These are phyloP conservation scores for Drosophila triauraria DNA, from an alignment of 1,140 invertebrate genomes.

Conservation along the genomic window DNA sequence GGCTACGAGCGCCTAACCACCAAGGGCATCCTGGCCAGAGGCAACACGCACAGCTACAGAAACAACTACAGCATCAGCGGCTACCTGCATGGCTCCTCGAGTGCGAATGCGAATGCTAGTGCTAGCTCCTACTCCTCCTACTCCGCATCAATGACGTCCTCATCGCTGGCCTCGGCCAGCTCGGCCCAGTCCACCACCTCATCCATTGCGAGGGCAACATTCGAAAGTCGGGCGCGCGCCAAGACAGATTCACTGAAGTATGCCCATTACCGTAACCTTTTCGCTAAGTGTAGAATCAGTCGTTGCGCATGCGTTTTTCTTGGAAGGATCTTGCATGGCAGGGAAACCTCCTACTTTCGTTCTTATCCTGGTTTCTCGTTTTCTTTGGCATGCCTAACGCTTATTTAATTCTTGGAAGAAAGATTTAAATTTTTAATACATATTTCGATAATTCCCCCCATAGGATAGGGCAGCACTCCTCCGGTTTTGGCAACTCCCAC, in stretches of 20 bases:
- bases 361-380: conserved; percentile 14
- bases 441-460: background rate
- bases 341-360: conserved; percentile 2
- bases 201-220: conserved; percentile 64
- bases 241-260: conserved; percentile 84
- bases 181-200: conserved; percentile 59
- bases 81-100: conserved; percentile 69
- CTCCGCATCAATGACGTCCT: conserved; percentile 71
- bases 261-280: conserved; percentile 53
- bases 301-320: conserved; percentile 26
- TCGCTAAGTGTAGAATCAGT: conserved; percentile 30
- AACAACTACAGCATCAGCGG: conserved; percentile 66
- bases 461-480: conserved; percentile 60
- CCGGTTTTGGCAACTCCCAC: conserved; percentile 81
- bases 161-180: conserved; percentile 59
- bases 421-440: background rate
- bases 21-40: conserved; percentile 68
- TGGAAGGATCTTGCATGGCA: conserved; percentile 12
- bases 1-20: conserved; percentile 68
- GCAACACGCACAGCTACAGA: conserved; percentile 30
- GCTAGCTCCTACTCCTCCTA: conserved; percentile 67
- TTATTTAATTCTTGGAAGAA: no score
- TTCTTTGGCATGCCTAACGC: conserved; percentile 36
- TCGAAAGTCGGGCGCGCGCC: conserved; percentile 72
- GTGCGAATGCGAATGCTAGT: conserved; percentile 14